Conservation (phyloP, 2,797 vertebrate species). For the Crocidura indochinensis region DNA sequence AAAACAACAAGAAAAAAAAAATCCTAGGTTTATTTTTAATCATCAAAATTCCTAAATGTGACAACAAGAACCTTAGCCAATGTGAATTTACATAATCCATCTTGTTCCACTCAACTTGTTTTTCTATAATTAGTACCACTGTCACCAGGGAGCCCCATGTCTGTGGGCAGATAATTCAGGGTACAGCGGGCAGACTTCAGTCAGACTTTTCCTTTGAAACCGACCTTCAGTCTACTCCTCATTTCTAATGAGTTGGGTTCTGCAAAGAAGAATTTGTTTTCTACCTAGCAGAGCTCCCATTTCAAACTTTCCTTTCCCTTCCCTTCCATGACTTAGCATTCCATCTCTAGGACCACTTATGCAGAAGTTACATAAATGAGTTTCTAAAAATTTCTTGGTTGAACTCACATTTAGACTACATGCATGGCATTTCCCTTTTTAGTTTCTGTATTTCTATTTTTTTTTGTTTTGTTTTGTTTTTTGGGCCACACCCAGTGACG, state of each 20-base stretch:
- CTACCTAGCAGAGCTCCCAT: not conserved
- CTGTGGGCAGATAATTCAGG: constrained; percentile 82
- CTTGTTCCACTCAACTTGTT: constrained; percentile 74
- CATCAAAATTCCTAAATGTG: constrained; percentile 66
- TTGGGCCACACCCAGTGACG: too few species aligned
- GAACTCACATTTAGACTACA: constrained; percentile 12
- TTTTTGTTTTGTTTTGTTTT: too few species aligned
- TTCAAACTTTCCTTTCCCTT: constrained; percentile 19
- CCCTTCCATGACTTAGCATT: constrained; percentile 11
- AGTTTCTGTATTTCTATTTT: constrained; percentile 59
- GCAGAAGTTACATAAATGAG: constrained; percentile 3
- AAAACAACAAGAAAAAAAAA: constrained; percentile 42
- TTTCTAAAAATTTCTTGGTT: constrained; percentile 50
- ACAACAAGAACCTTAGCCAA: constrained; percentile 68
- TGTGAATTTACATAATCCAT: constrained; percentile 81
- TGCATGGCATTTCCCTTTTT: constrained; percentile 54
- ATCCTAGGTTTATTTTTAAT: constrained; percentile 70
- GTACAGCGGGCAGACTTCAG: constrained; percentile 74
- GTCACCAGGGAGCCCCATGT: constrained; percentile 75
- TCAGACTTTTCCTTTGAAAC: constrained; percentile 63
- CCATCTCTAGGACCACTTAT: constrained; percentile 19
- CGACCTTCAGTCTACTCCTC: constrained; percentile 39
- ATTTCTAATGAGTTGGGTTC: constrained; percentile 9
- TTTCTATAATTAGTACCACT: constrained; percentile 76
- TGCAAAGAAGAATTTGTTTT: constrained; percentile 18